Conservation (phyloP, 2,797 vertebrate species). For the Centropyge bicolor region DNA sequence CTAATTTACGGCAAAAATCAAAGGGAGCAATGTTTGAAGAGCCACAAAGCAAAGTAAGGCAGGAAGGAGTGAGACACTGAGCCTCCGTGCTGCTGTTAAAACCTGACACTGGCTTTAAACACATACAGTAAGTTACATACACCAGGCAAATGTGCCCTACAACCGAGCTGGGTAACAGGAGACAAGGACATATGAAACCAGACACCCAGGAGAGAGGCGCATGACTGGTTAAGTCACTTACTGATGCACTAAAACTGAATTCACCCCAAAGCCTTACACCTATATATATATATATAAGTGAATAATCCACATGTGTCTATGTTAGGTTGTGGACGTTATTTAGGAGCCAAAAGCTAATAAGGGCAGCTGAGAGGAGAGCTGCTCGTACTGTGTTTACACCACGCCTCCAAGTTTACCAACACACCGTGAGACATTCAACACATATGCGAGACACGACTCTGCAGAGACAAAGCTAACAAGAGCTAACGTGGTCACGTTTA, state of each 20-base stretch:
- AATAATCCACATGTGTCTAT: conserved; percentile 16
- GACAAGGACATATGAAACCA: conserved; percentile 79
- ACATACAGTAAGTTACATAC: conserved; percentile 54
- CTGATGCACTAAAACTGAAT: conserved; percentile 61
- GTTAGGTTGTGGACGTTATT: conserved; percentile 7
- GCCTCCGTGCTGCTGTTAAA: not conserved
- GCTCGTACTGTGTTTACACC: conserved; percentile 62
- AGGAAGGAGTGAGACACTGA: not conserved
- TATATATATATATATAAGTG: conserved; percentile 12
- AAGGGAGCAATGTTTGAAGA: conserved; percentile 15
- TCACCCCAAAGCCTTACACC: conserved; percentile 50
- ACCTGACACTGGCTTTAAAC: conserved; percentile 53
- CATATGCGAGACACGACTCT: conserved; percentile 28
- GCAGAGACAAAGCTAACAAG: not conserved
- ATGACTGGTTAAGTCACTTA: conserved; percentile 74
- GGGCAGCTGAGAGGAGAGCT: conserved; percentile 8
- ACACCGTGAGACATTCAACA: conserved; percentile 68
- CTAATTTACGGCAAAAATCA: conserved; percentile 22
- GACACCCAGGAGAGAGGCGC: conserved; percentile 73
- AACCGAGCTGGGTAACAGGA: conserved; percentile 72
- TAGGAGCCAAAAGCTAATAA: not conserved
- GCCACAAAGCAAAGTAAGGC: conserved; percentile 12
- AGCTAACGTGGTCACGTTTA: not conserved
- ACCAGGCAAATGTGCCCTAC: conserved; percentile 63
- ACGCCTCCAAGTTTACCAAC: conserved; percentile 77